These are phyloP conservation scores for Acrobasis consociella DNA, from an alignment of 2,888 invertebrate genomes.

Conservation along the genomic window DNA sequence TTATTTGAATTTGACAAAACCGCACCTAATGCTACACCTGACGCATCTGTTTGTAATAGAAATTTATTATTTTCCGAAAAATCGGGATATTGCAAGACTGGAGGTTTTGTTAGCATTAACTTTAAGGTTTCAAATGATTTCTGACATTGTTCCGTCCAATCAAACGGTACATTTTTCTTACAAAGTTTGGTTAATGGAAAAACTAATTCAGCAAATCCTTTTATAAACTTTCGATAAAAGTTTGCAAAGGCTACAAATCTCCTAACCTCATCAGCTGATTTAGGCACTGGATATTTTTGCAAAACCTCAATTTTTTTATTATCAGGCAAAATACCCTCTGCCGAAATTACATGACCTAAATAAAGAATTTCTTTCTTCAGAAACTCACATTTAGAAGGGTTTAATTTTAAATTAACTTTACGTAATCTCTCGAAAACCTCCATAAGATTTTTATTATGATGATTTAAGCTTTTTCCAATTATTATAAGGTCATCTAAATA, in stretches of 20 bases:
- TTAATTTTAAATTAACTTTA: constrained; percentile 18
- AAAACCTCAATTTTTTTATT: not conserved
- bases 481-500: constrained; percentile 13
- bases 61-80: constrained; percentile 8
- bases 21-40: constrained; percentile 7
- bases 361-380: constrained; percentile 5
- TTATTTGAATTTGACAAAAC: constrained; percentile 9
- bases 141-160: constrained; percentile 5
- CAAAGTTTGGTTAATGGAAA: not conserved
- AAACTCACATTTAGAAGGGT: constrained; percentile 14
- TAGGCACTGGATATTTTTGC: not conserved
- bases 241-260: constrained; percentile 6
- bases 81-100: not conserved
- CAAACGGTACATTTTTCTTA: not conserved
- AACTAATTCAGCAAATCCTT: constrained; percentile 2
- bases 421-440: constrained; percentile 8
- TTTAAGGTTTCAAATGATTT: constrained; percentile 4
- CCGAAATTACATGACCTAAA: not conserved
- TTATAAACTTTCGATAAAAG: constrained; percentile 17
- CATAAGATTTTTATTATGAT: constrained; percentile 17
- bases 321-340: too few relatives aligned
- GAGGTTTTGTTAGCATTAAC: not conserved
- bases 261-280: not conserved
- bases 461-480: constrained; percentile 4
- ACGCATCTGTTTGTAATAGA: constrained; percentile 7